phyloP scores from a whole-genome alignment of 1,140 invertebrate species.

The Ditylenchus dipsaci region DNA sequence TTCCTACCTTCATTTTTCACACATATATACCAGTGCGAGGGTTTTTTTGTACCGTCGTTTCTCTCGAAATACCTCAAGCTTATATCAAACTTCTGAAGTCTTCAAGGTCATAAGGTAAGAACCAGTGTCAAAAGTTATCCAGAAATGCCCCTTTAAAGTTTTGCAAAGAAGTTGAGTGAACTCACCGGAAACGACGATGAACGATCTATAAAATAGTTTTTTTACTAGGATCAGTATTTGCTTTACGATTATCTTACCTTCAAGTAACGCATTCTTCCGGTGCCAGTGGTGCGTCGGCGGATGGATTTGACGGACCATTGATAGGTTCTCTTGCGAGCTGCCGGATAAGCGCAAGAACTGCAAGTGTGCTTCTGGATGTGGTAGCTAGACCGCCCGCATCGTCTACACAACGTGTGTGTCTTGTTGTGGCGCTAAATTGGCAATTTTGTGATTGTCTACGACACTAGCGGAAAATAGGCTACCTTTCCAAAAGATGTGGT shows the following conservation, averaged over 20 bases:
- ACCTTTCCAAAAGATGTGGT: slow-evolving; percentile 97
- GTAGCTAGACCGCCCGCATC: slow-evolving; percentile 91
- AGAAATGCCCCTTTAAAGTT: no score
- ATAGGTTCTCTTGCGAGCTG: slow-evolving; percentile 83
- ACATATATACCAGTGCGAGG: no score
- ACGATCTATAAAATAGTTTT: not conserved
- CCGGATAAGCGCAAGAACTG: slow-evolving; percentile 93
- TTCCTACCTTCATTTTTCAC: no score
- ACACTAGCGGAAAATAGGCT: no score
- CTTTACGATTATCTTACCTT: not conserved
- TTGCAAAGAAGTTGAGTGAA: no score
- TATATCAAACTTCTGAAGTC: no score
- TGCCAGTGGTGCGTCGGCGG: slow-evolving; percentile 96
- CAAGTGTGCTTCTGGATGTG: slow-evolving; percentile 68
- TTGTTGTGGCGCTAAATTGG: slow-evolving; percentile 78
- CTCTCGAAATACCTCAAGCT: no score
- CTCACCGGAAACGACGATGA: slow-evolving; percentile 7
- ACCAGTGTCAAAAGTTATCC: no score
- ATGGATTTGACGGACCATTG: slow-evolving; percentile 98
- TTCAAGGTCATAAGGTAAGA: no score
- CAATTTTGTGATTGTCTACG: no score
- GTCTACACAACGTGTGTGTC: slow-evolving; percentile 82
- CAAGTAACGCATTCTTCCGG: slow-evolving; percentile 87
- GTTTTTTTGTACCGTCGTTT: no score
- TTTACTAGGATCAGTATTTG: no score